Conservation (phyloP, 2,888 invertebrate genomes). For the Hetaerina titia region DNA sequence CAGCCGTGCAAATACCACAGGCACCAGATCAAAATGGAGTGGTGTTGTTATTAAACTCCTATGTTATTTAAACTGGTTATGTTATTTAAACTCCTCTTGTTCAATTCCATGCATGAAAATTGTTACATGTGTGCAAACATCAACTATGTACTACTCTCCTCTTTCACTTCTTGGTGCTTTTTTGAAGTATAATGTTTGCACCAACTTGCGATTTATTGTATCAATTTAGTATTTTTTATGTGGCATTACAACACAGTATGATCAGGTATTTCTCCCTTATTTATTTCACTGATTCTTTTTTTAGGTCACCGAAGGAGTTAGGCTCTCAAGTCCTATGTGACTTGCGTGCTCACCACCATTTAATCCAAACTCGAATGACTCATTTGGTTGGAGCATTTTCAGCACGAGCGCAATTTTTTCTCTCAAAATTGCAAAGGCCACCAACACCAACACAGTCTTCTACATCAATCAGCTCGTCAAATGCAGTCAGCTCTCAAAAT, state of each 20-base stretch:
- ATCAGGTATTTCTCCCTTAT: too few species aligned
- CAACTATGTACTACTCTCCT: too few species aligned
- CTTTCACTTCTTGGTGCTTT: too few species aligned
- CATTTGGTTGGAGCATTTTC: conserved; percentile 51
- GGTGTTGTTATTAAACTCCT: too few species aligned
- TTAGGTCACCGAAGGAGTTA: background rate
- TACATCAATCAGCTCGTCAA: conserved; percentile 48
- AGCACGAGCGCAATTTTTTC: conserved; percentile 47
- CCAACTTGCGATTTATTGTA: too few species aligned
- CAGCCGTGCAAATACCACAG: background rate
- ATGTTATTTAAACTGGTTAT: background rate
- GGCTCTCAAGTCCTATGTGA: background rate
- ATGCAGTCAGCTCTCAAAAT: conserved; percentile 19
- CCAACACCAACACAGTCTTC: conserved; percentile 47
- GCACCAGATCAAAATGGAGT: conserved; percentile 36
- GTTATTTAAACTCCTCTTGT: too few species aligned
- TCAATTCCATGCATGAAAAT: too few species aligned
- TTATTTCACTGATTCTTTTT: background rate
- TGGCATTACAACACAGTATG: too few species aligned
- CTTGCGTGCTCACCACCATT: conserved; percentile 21
- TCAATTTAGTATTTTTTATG: too few species aligned
- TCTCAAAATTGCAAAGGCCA: conserved; percentile 52
- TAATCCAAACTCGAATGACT: conserved; percentile 42
- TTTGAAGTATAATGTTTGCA: too few species aligned
- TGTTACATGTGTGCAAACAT: too few species aligned